Percentiles rank a stretch among this genome's conserved stretches.
Evolutionary conservation across 2,113 vertebrate species (phyloP).

Genomic region (Pseudorhombus dupliciocellatus): DNA sequence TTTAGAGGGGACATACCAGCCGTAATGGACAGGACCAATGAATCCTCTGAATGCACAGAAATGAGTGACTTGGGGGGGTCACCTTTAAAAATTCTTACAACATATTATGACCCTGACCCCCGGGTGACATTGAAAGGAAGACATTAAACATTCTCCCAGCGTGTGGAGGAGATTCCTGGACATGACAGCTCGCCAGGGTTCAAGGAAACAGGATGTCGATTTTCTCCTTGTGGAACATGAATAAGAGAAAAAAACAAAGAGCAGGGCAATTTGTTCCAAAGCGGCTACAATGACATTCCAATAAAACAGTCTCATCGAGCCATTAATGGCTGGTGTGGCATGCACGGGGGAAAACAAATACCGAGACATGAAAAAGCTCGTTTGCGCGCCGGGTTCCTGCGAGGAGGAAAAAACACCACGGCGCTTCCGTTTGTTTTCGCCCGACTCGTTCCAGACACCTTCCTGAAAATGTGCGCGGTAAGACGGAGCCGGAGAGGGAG

Average conservation of each 20-base stretch:
- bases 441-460: constrained; percentile 69
- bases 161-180: constrained; percentile 46
- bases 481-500: constrained; percentile 24
- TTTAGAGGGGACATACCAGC: constrained; percentile 33
- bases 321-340: constrained; percentile 79
- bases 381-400: constrained; percentile 75
- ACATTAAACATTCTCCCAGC: constrained; percentile 45
- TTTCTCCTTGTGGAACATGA: constrained; percentile 47
- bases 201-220: constrained; percentile 56
- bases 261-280: constrained; percentile 60
- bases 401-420: constrained; percentile 78
- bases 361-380: constrained; percentile 69
- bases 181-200: constrained; percentile 42
- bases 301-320: constrained; percentile 71
- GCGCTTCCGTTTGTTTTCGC: constrained; percentile 83
- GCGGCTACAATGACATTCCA: constrained; percentile 63
- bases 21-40: constrained; percentile 38
- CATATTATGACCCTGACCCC: constrained; percentile 37
- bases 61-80: constrained; percentile 26
- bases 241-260: constrained; percentile 59
- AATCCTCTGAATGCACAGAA: constrained; percentile 23
- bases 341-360: constrained; percentile 73
- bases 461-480: constrained; percentile 58
- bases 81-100: constrained; percentile 52
- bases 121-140: constrained; percentile 47